Percentiles rank a stretch among this genome's conserved stretches.
Evolutionary conservation across 1,140 invertebrate species (phyloP).

Genomic region (Galendromus occidentalis): DNA sequence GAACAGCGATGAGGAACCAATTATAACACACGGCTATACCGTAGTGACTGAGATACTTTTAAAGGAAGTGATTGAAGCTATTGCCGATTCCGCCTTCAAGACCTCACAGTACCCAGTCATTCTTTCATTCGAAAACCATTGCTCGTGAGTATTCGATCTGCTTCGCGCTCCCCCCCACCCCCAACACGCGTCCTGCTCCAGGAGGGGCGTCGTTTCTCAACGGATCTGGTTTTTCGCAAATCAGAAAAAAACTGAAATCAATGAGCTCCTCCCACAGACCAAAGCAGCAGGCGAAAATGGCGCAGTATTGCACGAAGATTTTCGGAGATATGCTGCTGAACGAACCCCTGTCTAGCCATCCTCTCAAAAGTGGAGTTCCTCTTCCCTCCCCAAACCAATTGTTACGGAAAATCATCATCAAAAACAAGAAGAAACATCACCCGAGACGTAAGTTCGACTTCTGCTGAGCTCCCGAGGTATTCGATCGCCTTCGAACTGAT

Average conservation of each 20-base stretch:
- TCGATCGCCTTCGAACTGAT: no score
- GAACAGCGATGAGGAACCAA: slow-evolving; percentile 64
- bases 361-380: slow-evolving; percentile 48
- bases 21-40: slow-evolving; percentile 92
- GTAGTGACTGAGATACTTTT: slow-evolving; percentile 77
- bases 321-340: slow-evolving; percentile 89
- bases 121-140: slow-evolving; percentile 95
- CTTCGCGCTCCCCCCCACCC: neutral
- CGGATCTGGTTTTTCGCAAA: neutral
- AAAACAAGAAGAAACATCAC: slow-evolving; percentile 92
- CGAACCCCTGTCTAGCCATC: slow-evolving; percentile 60
- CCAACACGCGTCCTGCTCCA: neutral
- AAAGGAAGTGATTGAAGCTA: slow-evolving; percentile 81
- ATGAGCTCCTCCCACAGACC: slow-evolving; percentile 38
- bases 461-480: no score
- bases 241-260: neutral
- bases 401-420: slow-evolving; percentile 83
- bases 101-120: slow-evolving; percentile 89
- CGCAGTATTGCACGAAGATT: slow-evolving; percentile 79
- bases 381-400: slow-evolving; percentile 66
- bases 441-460: slow-evolving; percentile 24
- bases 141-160: slow-evolving; percentile 32
- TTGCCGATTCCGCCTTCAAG: slow-evolving; percentile 92
- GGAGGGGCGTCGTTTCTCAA: neutral
- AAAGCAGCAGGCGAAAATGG: slow-evolving; percentile 88